Percentiles rank a stretch among this genome's conserved stretches.
These are phyloP conservation scores for Platyscapa corneri DNA, from an alignment of 1,140 invertebrate species.

Conservation along the genomic window DNA sequence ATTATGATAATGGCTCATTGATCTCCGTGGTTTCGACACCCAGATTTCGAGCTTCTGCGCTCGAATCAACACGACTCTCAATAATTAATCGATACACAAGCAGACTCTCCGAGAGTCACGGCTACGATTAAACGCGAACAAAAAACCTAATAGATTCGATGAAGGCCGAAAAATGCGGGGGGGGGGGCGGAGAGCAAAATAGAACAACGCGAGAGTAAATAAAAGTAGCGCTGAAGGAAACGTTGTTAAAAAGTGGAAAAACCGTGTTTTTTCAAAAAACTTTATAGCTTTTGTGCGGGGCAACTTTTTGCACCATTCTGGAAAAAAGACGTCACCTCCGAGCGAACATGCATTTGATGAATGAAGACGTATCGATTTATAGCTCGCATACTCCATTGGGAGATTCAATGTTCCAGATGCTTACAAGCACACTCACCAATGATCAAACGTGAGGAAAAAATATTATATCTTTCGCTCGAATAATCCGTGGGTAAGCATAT, in stretches of 20 bases:
- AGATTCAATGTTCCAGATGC: background rate
- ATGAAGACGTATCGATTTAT: constrained; percentile 39
- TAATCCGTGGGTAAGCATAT: constrained; percentile 4
- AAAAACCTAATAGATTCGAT: background rate
- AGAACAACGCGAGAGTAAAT: background rate
- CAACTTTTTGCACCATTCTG: background rate
- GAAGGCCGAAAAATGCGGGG: background rate
- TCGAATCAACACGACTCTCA: background rate
- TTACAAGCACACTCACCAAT: background rate
- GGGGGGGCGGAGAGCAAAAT: background rate
- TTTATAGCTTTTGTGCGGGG: background rate
- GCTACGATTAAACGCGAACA: background rate
- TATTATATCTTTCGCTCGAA: constrained; percentile 9
- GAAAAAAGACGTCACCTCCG: constrained; percentile 12
- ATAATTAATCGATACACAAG: constrained; percentile 21
- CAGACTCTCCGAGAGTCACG: background rate
- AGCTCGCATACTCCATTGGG: background rate
- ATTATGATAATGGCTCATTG: constrained; percentile 48
- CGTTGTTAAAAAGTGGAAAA: background rate
- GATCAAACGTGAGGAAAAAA: constrained; percentile 8
- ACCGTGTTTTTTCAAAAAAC: background rate
- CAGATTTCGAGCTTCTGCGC: background rate
- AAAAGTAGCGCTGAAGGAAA: background rate
- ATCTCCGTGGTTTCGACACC: background rate
- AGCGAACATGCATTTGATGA: constrained; percentile 39